These are phyloP conservation scores for Aptenodytes forsteri DNA, from an alignment of 2,113 vertebrate genomes.

Conservation along the genomic window DNA sequence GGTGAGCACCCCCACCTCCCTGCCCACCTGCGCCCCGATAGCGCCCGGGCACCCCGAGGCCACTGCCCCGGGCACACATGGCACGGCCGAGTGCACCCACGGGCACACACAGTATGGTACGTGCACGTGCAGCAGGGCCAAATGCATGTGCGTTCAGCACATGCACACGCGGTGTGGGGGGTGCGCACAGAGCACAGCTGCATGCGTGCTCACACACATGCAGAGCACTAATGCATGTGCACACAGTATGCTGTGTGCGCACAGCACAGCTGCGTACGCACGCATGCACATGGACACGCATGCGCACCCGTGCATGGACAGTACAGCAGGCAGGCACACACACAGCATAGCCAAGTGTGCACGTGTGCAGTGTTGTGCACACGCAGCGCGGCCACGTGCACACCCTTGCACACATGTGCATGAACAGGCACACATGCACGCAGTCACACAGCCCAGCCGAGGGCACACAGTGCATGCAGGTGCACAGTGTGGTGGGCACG, in stretches of 20 bases:
- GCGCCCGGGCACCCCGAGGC: fast-evolving
- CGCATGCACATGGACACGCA: too few relatives aligned
- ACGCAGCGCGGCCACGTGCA: background rate
- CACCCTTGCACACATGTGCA: background rate
- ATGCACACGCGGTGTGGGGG: fast-evolving
- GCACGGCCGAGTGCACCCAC: fast-evolving
- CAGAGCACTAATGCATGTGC: too few relatives aligned
- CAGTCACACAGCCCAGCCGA: too few relatives aligned
- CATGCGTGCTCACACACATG: fast-evolving
- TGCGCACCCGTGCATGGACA: background rate
- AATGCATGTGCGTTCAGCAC: fast-evolving
- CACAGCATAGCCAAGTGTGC: too few relatives aligned
- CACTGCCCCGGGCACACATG: fast-evolving
- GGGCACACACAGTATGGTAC: fast-evolving
- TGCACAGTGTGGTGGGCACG: fast-evolving
- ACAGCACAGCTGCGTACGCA: background rate
- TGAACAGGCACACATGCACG: background rate
- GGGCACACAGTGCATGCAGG: fast-evolving
- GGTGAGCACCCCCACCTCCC: conserved; percentile 70
- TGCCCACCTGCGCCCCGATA: fast-evolving
- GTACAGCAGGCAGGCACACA: background rate
- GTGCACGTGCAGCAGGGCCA: fast-evolving
- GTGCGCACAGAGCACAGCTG: background rate
- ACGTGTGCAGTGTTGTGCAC: background rate
- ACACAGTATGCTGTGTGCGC: too few relatives aligned